Evolutionary conservation across 1,140 invertebrate genomes (phyloP).

Genomic region (Sycophila sp.): DNA sequence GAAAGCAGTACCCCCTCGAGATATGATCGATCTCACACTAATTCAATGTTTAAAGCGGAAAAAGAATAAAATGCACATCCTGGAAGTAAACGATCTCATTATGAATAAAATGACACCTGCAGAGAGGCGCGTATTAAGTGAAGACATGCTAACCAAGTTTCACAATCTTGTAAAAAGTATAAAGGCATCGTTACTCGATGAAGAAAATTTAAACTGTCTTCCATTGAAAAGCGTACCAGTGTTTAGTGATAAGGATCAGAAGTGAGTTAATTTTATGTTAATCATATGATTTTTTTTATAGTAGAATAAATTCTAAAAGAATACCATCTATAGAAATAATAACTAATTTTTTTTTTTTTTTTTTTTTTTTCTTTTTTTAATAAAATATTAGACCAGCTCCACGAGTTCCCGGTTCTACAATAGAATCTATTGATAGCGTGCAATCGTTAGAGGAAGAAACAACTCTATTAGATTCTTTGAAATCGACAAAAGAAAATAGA

Average conservation of each 20-base stretch:
- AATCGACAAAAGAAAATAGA: no score
- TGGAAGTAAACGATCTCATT: slow-evolving; percentile 14
- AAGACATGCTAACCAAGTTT: slow-evolving; percentile 1
- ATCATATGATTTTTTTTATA: no score
- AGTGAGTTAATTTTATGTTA: no score
- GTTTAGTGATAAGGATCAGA: no score
- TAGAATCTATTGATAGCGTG: not conserved
- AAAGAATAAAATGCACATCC: slow-evolving; percentile 11
- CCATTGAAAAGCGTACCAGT: no score
- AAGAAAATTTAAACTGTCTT: not conserved
- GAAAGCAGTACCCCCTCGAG: slow-evolving; percentile 2
- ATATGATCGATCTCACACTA: slow-evolving; percentile 24
- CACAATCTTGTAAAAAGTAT: not conserved
- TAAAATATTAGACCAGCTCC: no score
- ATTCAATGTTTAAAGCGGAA: slow-evolving; percentile 17
- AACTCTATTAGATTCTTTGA: no score
- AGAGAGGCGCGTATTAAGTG: slow-evolving; percentile 15
- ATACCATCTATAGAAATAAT: no score
- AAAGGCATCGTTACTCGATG: not conserved
- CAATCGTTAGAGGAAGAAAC: slow-evolving; percentile 6
- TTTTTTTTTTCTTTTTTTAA: not conserved
- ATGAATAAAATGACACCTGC: not conserved
- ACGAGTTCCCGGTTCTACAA: not conserved
- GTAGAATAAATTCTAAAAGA: no score
- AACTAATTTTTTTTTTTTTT: no score